Evolutionary conservation across 1,140 invertebrate species (phyloP).

Genomic region (Drosophila tropicalis): DNA sequence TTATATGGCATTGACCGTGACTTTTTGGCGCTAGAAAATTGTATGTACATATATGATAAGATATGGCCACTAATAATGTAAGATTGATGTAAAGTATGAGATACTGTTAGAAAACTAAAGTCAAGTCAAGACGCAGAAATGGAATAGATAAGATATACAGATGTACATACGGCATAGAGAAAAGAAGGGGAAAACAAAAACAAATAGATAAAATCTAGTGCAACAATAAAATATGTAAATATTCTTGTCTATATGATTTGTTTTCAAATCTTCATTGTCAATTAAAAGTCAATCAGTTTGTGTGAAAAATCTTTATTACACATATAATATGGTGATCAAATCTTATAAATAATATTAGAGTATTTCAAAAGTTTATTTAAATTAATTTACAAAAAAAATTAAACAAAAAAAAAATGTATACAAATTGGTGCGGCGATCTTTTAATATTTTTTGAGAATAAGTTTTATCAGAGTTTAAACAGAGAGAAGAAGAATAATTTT

Average conservation of each 20-base stretch:
- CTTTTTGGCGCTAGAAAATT: slow-evolving; percentile 3
- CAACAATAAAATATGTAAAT: background rate
- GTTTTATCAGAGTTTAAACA: too few species aligned
- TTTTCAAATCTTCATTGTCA: background rate
- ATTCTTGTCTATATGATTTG: background rate
- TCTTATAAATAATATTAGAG: background rate
- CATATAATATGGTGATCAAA: background rate
- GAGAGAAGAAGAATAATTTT: too few species aligned
- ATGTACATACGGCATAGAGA: too few species aligned
- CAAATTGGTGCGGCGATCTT: too few species aligned
- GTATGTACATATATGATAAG: slow-evolving; percentile 28
- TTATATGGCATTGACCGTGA: slow-evolving; percentile 52
- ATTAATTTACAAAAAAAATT: too few species aligned
- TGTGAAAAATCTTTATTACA: slow-evolving; percentile 3
- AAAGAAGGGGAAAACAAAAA: background rate
- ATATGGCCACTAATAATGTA: slow-evolving; percentile 25
- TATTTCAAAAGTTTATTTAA: too few species aligned
- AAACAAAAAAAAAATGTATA: too few species aligned
- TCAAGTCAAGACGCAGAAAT: background rate
- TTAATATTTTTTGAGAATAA: too few species aligned
- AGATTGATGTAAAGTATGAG: background rate
- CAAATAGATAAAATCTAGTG: background rate
- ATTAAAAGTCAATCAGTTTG: slow-evolving; percentile 10
- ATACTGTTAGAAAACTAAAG: background rate
- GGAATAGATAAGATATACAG: slow-evolving; percentile 10